phyloP scores from a whole-genome alignment of 2,888 invertebrate genomes.

The Tethea ocularis region DNA sequence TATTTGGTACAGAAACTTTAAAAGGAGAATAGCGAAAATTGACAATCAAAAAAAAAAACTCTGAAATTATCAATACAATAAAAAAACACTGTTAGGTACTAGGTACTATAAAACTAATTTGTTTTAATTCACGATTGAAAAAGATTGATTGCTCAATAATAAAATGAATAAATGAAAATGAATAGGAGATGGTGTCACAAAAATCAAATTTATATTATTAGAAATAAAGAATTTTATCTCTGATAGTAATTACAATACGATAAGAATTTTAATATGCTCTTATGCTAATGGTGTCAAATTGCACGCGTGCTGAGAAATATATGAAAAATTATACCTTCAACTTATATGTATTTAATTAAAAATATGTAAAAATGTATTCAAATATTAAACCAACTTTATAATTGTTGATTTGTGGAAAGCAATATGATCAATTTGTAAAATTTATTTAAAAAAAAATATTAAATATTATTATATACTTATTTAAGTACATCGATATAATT shows the following conservation, averaged over 20 bases:
- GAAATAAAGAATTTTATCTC: slow-evolving; percentile 70
- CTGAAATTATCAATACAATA: too few relatives aligned
- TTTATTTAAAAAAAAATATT: slow-evolving; percentile 28
- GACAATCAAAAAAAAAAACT: background rate
- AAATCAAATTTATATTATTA: slow-evolving; percentile 60
- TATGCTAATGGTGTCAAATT: slow-evolving; percentile 75
- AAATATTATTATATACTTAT: slow-evolving; percentile 32
- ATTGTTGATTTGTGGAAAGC: slow-evolving; percentile 44
- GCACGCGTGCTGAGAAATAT: slow-evolving; percentile 73
- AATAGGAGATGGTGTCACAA: slow-evolving; percentile 61
- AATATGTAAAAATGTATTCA: slow-evolving; percentile 44
- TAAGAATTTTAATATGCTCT: slow-evolving; percentile 71
- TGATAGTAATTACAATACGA: slow-evolving; percentile 51
- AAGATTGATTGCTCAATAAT: slow-evolving; percentile 62
- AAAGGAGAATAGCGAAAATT: background rate
- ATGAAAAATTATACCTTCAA: slow-evolving; percentile 27
- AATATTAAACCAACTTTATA: slow-evolving; percentile 33
- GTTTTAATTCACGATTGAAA: slow-evolving; percentile 5
- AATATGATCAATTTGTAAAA: slow-evolving; percentile 31
- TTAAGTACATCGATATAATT: slow-evolving; percentile 39
- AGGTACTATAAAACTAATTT: slow-evolving; percentile 2
- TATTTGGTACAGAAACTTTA: slow-evolving; percentile 19
- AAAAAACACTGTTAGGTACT: slow-evolving; percentile 14
- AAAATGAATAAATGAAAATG: slow-evolving; percentile 27
- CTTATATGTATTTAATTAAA: slow-evolving; percentile 29